A percentile compares a stretch with the other conserved stretches of the same genome.
These are phyloP conservation scores for Styela clava DNA, from an alignment of 23 tunicate genomes.

Conservation along the genomic window DNA sequence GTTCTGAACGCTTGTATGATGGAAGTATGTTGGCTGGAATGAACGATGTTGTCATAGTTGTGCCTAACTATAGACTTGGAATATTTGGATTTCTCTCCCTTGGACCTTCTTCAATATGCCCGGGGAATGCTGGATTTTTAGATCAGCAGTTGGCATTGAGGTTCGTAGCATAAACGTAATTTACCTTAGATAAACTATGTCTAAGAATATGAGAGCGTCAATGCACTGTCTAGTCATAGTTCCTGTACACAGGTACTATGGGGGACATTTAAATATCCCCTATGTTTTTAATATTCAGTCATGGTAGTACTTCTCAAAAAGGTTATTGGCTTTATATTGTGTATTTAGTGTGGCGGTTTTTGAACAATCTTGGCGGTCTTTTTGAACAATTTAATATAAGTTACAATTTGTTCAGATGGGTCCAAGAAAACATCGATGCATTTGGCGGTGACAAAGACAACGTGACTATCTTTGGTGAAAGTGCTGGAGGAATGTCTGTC, in stretches of 20 bases:
- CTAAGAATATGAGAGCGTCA: too few relatives aligned
- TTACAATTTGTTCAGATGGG: constrained; percentile 15
- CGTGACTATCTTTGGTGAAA: constrained; percentile 12
- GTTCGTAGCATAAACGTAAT: too few relatives aligned
- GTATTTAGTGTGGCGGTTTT: too few relatives aligned
- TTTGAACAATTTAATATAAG: too few relatives aligned
- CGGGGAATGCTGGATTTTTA: constrained; percentile 63
- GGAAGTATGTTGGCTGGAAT: constrained; percentile 40
- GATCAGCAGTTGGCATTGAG: constrained; percentile 62
- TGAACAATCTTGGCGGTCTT: too few relatives aligned
- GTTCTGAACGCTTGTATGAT: constrained; percentile 33
- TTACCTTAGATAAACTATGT: too few relatives aligned
- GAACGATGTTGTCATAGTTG: constrained; percentile 59
- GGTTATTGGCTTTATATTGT: too few relatives aligned
- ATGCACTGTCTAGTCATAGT: too few relatives aligned
- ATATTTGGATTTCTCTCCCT: constrained; percentile 58
- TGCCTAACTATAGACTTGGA: constrained; percentile 57
- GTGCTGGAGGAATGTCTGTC: constrained; percentile 1
- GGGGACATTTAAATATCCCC: too few relatives aligned
- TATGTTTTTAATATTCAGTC: too few relatives aligned
- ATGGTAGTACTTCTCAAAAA: too few relatives aligned
- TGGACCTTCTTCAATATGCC: constrained; percentile 41
- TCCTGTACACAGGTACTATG: too few relatives aligned
- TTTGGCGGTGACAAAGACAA: constrained; percentile 22
- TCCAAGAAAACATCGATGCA: constrained; percentile 9